phyloP scores from a whole-genome alignment of 2,797 vertebrate species.

The Pteronotus mesoamericanus region DNA sequence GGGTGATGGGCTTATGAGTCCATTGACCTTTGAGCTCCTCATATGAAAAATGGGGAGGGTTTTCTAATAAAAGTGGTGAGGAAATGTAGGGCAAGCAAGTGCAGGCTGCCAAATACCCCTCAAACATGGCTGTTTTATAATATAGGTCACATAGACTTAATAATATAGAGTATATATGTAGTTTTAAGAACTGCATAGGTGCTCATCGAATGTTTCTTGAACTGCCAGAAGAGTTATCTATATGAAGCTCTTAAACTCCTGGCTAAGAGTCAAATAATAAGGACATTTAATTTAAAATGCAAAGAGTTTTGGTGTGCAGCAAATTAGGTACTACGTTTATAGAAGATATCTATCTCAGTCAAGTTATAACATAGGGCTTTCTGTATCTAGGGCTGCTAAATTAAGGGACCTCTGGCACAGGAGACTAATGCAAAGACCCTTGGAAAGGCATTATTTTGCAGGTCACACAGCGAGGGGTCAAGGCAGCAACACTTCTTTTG shows the following conservation, averaged over 20 bases:
- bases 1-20: not conserved
- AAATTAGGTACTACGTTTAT: not conserved
- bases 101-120: not conserved
- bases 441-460: rapidly evolving
- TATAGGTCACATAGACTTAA: not conserved
- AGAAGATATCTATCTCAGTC: not conserved
- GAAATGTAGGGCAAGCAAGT: rapidly evolving
- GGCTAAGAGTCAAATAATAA: not conserved
- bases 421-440: not conserved
- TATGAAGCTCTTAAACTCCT: not conserved
- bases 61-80: not conserved
- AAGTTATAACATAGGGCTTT: not conserved
- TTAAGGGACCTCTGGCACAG: not conserved
- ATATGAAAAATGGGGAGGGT: not conserved
- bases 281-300: not conserved
- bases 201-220: not conserved
- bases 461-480: not conserved
- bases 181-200: not conserved
- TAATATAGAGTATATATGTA: too few species aligned
- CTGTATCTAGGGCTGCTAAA: not conserved
- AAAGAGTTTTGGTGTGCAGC: not conserved
- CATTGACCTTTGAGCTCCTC: not conserved
- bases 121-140: not conserved
- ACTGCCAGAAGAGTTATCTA: not conserved
- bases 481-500: not conserved